These are phyloP conservation scores for Silurus meridionalis DNA, from an alignment of 2,113 vertebrate genomes.

Conservation along the genomic window DNA sequence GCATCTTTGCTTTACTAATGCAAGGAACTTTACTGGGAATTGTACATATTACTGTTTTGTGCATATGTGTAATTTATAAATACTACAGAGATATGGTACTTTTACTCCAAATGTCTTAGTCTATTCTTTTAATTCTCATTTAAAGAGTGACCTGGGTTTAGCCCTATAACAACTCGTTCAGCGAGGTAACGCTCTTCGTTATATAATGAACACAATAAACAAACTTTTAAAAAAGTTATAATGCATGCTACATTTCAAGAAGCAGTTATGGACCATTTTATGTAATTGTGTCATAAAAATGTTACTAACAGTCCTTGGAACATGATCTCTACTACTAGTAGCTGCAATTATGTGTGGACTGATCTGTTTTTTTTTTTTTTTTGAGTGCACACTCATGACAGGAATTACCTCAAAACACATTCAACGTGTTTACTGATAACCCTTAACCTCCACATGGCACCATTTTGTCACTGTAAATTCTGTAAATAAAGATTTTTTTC, in stretches of 20 bases:
- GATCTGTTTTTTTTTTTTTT: constrained; percentile 3
- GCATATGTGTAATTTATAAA: constrained; percentile 64
- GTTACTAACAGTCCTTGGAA: not conserved
- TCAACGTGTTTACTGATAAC: constrained; percentile 28
- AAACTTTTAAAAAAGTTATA: not conserved
- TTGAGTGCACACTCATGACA: not conserved
- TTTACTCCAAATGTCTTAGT: not conserved
- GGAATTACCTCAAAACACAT: constrained; percentile 30
- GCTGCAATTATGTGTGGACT: constrained; percentile 23
- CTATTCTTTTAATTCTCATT: not conserved
- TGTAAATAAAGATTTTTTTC: constrained; percentile 56
- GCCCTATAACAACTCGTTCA: not conserved
- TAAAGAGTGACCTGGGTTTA: not conserved
- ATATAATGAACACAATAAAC: not conserved
- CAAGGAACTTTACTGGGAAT: not conserved
- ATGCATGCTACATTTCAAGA: not conserved
- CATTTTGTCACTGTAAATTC: constrained; percentile 21
- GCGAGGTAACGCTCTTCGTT: not conserved
- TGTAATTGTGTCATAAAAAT: not conserved
- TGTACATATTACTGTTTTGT: not conserved
- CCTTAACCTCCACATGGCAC: not conserved
- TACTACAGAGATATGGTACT: constrained; percentile 61
- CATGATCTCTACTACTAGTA: not conserved
- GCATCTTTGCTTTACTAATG: not conserved
- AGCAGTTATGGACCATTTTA: not conserved